Base-by-base conservation (phyloP, 1,140 invertebrate genomes). In the Drosophila kikkawai region DNA sequence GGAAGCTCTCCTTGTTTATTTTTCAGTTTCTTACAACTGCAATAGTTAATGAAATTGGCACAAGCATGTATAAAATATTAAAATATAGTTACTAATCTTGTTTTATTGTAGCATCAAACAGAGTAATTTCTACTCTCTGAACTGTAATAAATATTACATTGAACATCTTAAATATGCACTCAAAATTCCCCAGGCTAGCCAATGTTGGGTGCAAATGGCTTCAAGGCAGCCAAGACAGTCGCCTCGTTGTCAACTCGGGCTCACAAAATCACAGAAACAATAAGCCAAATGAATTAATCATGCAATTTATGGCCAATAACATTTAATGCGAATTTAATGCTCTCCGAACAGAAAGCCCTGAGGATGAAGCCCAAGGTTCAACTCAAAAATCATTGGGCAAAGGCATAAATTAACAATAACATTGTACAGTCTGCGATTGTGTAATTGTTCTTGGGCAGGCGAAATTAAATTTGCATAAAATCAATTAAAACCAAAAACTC, bases 391-490 rank as follows among this genome's bases (percentile, higher is more conserved):
- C 68, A 75, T 86, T 71, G 73, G 71, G 59, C 71, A 87, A 82
- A 65, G 67, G 84, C 76, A 88, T 87, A 84, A 78, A 84, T 87
- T 87, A 88, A 88, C 87, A 80, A 79, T 69, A 61, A 58, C 39
- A 51, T 50, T 36, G 55, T 59, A 45, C 37, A 39, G 45, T 9
- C 45, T 65, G 58, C 48, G 45, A 82, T 66, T 64, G 66, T 68
- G 68, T 63, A 64, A 73, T 79, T 56, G 57, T 55, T 73, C 53
- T 71, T 13, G 55, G 60, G 50, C 53, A 51, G 59, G 44, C 48
- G 19, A 51, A 73, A 90, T 82, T 79, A 66, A 76, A 88, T 88
- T 88, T 88, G 88, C 85, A 88, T 88, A 88, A 88, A 88, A 85
- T 88, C 85, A 88, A 88, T 88, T 88, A 88, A 85, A 85, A 78